These are phyloP conservation scores for Siphlonurus alternatus DNA, from an alignment of 2,888 invertebrate species.

Conservation along the genomic window DNA sequence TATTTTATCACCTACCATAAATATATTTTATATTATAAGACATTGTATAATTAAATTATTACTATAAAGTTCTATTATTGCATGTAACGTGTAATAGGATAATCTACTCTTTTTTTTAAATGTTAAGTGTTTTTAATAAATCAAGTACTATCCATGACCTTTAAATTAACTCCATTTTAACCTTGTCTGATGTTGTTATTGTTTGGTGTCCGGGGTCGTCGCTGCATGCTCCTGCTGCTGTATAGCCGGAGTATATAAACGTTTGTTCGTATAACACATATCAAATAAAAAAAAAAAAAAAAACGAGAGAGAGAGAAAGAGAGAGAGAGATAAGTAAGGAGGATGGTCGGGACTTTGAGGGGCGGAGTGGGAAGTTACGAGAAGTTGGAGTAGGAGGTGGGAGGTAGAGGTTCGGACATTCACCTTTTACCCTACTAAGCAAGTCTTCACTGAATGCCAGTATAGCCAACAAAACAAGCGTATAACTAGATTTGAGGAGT, in stretches of 20 bases:
- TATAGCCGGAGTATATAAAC: no score
- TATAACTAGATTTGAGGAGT: no score
- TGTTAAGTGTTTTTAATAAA: no score
- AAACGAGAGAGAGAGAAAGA: neutral
- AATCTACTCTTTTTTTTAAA: no score
- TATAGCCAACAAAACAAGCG: neutral
- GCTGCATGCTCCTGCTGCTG: no score
- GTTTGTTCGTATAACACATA: no score
- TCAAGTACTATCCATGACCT: neutral
- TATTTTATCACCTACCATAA: no score
- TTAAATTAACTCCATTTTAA: neutral
- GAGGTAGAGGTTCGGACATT: neutral
- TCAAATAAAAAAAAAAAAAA: neutral
- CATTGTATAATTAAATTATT: no score
- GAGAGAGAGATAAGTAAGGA: neutral
- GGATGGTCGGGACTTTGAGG: neutral
- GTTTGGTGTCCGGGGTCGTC: neutral
- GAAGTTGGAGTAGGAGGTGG: neutral
- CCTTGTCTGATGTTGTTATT: neutral
- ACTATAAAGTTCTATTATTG: no score
- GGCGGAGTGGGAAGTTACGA: neutral
- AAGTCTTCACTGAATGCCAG: neutral
- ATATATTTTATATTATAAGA: no score
- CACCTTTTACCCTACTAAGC: neutral
- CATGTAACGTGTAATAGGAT: no score